Conservation (phyloP, 2,888 invertebrate species). For the Xestia ashworthii region DNA sequence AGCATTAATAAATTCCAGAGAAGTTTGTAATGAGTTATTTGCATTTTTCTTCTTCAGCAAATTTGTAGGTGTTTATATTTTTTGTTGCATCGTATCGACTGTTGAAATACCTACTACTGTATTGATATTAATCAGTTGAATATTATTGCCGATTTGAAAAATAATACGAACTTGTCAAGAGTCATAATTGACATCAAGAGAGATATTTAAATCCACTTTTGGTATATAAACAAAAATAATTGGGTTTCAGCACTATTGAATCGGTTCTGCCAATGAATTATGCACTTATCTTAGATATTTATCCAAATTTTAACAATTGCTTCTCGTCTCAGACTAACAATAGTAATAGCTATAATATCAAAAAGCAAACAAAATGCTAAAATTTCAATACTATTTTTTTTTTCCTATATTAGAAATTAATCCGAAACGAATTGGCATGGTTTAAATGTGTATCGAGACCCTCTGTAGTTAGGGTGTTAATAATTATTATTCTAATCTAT, state of each 20-base stretch:
- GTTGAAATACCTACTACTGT: constrained; percentile 1
- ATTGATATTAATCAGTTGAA: background rate
- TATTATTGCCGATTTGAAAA: background rate
- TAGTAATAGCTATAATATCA: background rate
- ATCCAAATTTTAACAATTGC: background rate
- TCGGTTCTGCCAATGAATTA: background rate
- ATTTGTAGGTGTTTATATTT: constrained; percentile 11
- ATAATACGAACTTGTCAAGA: background rate
- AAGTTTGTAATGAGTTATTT: constrained; percentile 11
- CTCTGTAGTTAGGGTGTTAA: constrained; percentile 49
- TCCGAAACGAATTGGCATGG: constrained; percentile 64
- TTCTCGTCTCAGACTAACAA: background rate
- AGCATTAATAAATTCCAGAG: constrained; percentile 6
- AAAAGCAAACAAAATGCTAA: background rate
- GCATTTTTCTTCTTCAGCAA: constrained; percentile 1
- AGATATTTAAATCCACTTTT: background rate
- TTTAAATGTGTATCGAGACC: constrained; percentile 36
- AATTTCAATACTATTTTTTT: background rate
- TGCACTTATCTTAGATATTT: background rate
- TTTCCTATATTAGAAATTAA: constrained; percentile 26
- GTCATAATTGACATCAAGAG: background rate
- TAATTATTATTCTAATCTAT: constrained; percentile 72
- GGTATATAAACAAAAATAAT: constrained; percentile 6
- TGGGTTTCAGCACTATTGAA: background rate
- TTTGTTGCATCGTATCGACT: constrained; percentile 8